These are phyloP conservation scores for Melangyna quadrimaculata DNA, from an alignment of 2,888 invertebrate species.

Conservation along the genomic window DNA sequence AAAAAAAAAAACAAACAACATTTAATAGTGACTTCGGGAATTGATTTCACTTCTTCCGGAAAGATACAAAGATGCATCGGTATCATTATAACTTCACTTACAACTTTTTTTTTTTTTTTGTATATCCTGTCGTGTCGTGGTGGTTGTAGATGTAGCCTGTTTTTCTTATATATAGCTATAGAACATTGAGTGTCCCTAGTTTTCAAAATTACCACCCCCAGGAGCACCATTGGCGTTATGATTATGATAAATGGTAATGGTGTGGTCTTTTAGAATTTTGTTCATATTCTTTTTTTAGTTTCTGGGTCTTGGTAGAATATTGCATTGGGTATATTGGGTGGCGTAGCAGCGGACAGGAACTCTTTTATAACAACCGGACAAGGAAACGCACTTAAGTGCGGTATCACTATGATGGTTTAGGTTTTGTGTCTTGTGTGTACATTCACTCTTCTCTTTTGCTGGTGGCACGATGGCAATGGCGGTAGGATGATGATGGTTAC, in stretches of 20 bases:
- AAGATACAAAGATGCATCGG: constrained; percentile 31
- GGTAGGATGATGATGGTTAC: background rate
- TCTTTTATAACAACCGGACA: constrained; percentile 47
- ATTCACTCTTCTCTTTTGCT: background rate
- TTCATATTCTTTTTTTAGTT: constrained; percentile 15
- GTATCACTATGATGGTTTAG: no score
- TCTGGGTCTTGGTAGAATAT: constrained; percentile 35
- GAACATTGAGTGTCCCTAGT: background rate
- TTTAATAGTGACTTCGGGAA: constrained; percentile 49
- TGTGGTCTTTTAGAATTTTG: constrained; percentile 30
- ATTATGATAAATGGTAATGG: constrained; percentile 64
- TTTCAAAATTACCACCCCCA: constrained; percentile 40
- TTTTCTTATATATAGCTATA: background rate
- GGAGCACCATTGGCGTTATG: constrained; percentile 45
- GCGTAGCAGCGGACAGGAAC: constrained; percentile 24
- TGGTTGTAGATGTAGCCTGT: background rate
- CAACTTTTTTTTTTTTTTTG: background rate
- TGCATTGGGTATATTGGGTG: constrained; percentile 5
- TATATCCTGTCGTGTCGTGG: background rate
- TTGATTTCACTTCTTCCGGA: constrained; percentile 49
- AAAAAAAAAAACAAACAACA: constrained; percentile 31
- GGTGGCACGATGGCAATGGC: background rate
- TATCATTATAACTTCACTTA: constrained; percentile 41
- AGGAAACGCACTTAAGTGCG: constrained; percentile 67
- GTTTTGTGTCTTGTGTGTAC: constrained; percentile 30